Base-by-base conservation (phyloP, 2,888 invertebrate genomes). In the Acanthoscelides obtectus region DNA sequence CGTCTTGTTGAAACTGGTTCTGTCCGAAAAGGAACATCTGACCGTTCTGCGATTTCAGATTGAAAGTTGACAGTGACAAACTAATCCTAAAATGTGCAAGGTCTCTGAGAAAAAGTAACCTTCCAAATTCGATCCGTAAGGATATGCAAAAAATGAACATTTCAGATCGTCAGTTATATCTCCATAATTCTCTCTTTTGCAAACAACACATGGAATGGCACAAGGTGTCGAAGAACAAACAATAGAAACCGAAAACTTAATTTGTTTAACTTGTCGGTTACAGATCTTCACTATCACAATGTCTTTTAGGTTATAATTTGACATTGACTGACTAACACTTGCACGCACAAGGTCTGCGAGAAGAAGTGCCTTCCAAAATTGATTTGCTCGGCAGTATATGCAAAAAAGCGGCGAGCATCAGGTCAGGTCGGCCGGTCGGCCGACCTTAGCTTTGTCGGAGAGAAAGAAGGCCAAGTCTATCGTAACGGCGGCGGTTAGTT, bases 391-490 rank as follows among this genome's bases (percentile, higher is more conserved):
- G 45, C 12, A n/a, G n/a, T n/a, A n/a, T 45, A 45, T 45, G 45
- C 45, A 45, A 45, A 45, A 45, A 45, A 45, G 12, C 17, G 12
- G 12, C 45, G 45, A 45, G 45, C 45, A 45, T 45, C 45, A 45
- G 45, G n/a, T n/a, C n/a, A n/a, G n/a, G 45, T 25, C 8, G 25
- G 25, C 17, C 45, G 45, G 12, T 45, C 45, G 45, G 45, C 17
- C 45, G 45, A 45, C 45, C 45, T 45, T 45, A 45, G 45, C 45
- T 45, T 45, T 45, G 45, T 45, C 45, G 3, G 71, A 45, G 45
- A 72, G 74, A 83, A 84, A 83, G 83, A 84, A 84, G 84, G 84
- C 83, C 83, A 83, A 83, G 83, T 82, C 82, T 84, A 76, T 83
- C 81, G 78, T 82, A 83, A 83, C 83, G 83, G 83, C 83, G 45